These are phyloP conservation scores for Babyrousa celebensis DNA, from an alignment of 2,797 vertebrate species.

Conservation along the genomic window DNA sequence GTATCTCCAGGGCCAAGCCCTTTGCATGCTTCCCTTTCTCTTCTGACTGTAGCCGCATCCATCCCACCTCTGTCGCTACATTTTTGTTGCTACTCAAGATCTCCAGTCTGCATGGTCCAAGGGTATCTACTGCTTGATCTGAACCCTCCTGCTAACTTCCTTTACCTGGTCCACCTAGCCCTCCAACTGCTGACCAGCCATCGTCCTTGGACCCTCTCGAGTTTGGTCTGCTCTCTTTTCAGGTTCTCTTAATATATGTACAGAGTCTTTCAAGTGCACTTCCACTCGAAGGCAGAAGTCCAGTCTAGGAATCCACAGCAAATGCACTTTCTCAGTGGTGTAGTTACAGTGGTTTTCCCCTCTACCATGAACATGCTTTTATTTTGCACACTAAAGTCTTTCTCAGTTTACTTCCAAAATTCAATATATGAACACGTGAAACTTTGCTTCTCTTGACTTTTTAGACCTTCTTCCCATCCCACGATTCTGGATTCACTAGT, in stretches of 20 bases:
- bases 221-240: not conserved
- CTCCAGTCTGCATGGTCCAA: rapidly evolving
- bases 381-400: not conserved
- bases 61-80: rapidly evolving
- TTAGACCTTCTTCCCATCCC: not conserved
- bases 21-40: rapidly evolving
- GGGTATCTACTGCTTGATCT: rapidly evolving
- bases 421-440: not conserved
- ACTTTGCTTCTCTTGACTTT: not conserved
- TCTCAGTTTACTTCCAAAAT: not conserved
- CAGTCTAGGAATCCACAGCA: not conserved
- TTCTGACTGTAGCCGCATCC: rapidly evolving
- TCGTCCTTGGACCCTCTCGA: not conserved
- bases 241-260: not conserved
- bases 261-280: not conserved
- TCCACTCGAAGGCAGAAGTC: not conserved
- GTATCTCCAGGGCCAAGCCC: not conserved
- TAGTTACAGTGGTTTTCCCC: not conserved
- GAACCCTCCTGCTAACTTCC: too few species aligned
- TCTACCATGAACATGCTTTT: not conserved
- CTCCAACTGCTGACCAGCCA: not conserved
- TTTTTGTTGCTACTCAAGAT: rapidly evolving
- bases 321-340: not conserved
- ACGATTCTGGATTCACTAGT: not conserved
- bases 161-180: not conserved